Evolutionary conservation across 2,797 vertebrate species (phyloP).

Genomic region (Decapterus maruadsi): DNA sequence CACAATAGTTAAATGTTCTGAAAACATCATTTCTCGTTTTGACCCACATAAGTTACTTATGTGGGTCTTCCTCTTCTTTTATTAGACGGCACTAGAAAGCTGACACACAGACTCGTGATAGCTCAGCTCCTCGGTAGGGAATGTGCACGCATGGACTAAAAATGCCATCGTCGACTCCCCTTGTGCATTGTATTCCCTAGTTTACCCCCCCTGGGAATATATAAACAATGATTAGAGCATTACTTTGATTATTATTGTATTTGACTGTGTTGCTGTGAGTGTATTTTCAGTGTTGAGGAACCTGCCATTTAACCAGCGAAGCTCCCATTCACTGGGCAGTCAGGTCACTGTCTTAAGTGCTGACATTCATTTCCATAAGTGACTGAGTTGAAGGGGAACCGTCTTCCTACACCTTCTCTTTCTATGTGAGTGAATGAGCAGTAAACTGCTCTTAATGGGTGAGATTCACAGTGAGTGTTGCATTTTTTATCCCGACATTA

Average conservation of each 20-base stretch:
- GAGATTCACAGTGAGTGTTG: background rate
- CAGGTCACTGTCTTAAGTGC: background rate
- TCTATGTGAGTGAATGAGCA: background rate
- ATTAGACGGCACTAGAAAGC: background rate
- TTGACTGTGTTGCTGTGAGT: background rate
- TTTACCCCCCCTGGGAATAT: too few relatives aligned
- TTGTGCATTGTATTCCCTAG: background rate
- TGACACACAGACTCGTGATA: background rate
- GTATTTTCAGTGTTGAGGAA: background rate
- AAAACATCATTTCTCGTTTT: background rate
- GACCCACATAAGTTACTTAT: background rate
- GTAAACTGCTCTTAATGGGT: background rate
- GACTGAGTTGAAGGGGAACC: background rate
- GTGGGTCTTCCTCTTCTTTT: background rate
- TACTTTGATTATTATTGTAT: background rate
- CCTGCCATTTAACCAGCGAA: background rate
- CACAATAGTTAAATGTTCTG: background rate
- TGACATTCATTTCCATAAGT: background rate
- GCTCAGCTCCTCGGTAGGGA: background rate
- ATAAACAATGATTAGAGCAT: slow-evolving; percentile 5
- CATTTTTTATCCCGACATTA: background rate
- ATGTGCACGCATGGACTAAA: background rate
- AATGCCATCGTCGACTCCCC: background rate
- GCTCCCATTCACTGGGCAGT: background rate
- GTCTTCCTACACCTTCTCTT: background rate